Base-by-base conservation (phyloP, 2,888 invertebrate genomes). In the Allophyes oxyacanthae region DNA sequence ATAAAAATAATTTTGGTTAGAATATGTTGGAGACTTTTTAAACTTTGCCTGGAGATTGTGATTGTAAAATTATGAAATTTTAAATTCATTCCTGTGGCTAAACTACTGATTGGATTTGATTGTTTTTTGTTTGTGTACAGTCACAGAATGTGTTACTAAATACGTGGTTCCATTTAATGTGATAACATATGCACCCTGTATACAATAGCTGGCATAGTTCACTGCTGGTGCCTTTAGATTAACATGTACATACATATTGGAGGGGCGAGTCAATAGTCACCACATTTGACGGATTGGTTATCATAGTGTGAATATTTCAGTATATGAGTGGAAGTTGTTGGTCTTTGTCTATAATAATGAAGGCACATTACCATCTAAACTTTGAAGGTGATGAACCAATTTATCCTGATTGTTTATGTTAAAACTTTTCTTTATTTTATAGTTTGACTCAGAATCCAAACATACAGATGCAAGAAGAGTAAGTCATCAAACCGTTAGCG, bases 381-480 rank as follows among this genome's bases (percentile, higher is more conserved):
- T 20, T 20, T 20, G 20, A 20, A 20, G 28, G 6, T 4, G 8
- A 28, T 28, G 28, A 25, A 14, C 10, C 1, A 37, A 10, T 20
- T 15, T 1, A 13, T 9, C 6, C 1, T 8, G 8, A 5, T 20
- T 38, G 3, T 40, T 30, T 3, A 36, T 5, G 8, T 9, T 28
- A 28, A n/a, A n/a, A 30, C 34, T 38, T 11, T 28, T 34, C 2
- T 58, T 56, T 67, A 15, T 46, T 57, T 83, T 82, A 15, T 84
- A 95, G 95, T 78, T 88, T 76, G 85, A 92, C 6, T 13, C 78
- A 60, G 83, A 60, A 1, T 90, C 90, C 11, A 89, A 86, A 79
- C 53, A 87, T 36, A 91, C 91, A 6, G 89, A 92, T 46, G 82
- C 90, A 0, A 87, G 89, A 74, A 87, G 62, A 76, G 68, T 81